Evolutionary conservation across 2,888 invertebrate species (phyloP), one percentile per base, ranked within the genome.

Genomic region (Syrista parreyssii): DNA sequence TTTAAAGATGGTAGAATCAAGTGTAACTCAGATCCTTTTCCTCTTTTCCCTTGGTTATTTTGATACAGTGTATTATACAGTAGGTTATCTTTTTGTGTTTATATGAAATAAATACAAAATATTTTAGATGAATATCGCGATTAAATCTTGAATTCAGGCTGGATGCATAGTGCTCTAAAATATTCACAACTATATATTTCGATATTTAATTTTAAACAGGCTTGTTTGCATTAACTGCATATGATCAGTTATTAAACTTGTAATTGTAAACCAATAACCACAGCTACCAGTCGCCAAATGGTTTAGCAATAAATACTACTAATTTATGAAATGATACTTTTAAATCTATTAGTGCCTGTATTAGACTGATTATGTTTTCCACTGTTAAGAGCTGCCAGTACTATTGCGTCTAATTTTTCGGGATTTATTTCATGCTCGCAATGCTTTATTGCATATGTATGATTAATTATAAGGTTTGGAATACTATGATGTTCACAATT

Each of bases 61-160:
- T 84, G 83, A 83, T 84, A 81, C 81, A 79, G 79, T 82, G 78
- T 83, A 85, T 81, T 79, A 83, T 85, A 81, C 79, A 79, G 78
- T 85, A 86, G 81, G 76, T 80, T 82, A 82, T 74, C 68, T 79
- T 79, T 80, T 84, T 83, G 79, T 82, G 84, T 84, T 86, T 85
- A 79, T 85, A 84, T 77, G 68, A 79, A 82, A 83, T 81, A 80
- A 84, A 82, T 82, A 74, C 80, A 83, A 82, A 79, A 81, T 83
- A 81, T 82, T 82, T 83, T 81, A 84, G 79, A 32, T 32, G 74
- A 79, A 76, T 77, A 73, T 75, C 33, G 71, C 71, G 71, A 71
- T 15, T 31, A 71, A 71, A 33, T 33, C 23, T 35, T 33, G 31
- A 33, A 32, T 71, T 31, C 71, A 71, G 30, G 15, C 71, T 32